phyloP scores from a whole-genome alignment of 2,113 vertebrate species.

The Camelus dromedarius region DNA sequence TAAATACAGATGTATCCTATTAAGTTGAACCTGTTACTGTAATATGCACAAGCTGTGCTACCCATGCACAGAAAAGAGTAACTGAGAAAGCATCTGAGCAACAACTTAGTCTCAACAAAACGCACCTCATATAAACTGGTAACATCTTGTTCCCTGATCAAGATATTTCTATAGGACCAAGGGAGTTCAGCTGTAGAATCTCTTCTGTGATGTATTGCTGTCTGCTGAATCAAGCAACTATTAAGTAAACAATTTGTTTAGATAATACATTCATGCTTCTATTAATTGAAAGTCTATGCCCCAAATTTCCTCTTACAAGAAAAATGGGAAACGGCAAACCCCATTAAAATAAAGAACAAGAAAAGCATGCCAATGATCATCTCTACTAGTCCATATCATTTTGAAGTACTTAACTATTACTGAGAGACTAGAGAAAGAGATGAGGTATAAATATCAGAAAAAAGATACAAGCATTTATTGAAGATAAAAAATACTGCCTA shows the following conservation, averaged over 20 bases:
- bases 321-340: neutral
- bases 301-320: neutral
- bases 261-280: neutral
- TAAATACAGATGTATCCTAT: constrained; percentile 40
- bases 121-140: neutral
- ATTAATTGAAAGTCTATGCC: neutral
- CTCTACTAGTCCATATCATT: neutral
- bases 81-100: neutral
- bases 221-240: neutral
- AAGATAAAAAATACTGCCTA: neutral
- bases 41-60: neutral
- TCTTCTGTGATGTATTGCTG: neutral
- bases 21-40: neutral
- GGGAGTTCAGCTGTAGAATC: neutral
- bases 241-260: constrained; percentile 34
- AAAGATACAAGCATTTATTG: neutral
- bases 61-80: neutral
- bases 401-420: neutral
- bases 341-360: constrained; percentile 9
- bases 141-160: neutral
- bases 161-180: neutral
- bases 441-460: neutral
- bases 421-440: neutral
- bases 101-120: neutral
- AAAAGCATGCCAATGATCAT: neutral